Conservation (phyloP, 2,888 invertebrate species). For the Epistrophe eligans region DNA sequence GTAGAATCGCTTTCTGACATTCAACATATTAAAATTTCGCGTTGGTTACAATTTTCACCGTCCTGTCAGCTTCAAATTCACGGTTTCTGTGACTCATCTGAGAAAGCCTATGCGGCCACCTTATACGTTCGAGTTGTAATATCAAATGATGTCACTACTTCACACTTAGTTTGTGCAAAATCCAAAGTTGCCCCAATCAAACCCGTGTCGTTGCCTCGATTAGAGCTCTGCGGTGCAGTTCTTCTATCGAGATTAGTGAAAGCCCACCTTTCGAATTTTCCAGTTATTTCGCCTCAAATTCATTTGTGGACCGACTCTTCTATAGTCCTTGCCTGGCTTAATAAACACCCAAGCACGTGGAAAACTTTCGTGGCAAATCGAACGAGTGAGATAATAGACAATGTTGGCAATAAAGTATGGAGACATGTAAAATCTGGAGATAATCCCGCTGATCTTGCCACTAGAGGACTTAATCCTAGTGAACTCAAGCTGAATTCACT, state of each 20-base stretch:
- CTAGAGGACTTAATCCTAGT: background rate
- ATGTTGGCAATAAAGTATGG: background rate
- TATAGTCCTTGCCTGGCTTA: too few species aligned
- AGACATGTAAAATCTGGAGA: background rate
- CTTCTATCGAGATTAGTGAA: too few species aligned
- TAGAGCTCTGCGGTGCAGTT: too few species aligned
- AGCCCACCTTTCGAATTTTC: too few species aligned
- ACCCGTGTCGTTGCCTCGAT: too few species aligned
- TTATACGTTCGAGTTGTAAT: background rate
- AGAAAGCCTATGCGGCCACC: background rate
- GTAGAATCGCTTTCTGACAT: background rate
- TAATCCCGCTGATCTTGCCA: background rate
- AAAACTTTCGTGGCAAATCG: background rate
- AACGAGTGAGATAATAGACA: background rate
- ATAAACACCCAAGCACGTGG: background rate
- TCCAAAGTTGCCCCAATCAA: too few species aligned
- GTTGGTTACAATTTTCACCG: background rate
- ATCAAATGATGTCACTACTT: background rate
- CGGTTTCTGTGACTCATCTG: background rate
- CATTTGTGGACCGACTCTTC: too few species aligned
- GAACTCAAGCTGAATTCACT: too few species aligned
- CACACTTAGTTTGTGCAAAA: too few species aligned
- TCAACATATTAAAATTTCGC: background rate
- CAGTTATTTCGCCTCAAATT: too few species aligned
- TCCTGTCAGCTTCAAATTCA: background rate